These are phyloP conservation scores for Gasteruption jaculator DNA, from an alignment of 2,888 invertebrate genomes.

Conservation along the genomic window DNA sequence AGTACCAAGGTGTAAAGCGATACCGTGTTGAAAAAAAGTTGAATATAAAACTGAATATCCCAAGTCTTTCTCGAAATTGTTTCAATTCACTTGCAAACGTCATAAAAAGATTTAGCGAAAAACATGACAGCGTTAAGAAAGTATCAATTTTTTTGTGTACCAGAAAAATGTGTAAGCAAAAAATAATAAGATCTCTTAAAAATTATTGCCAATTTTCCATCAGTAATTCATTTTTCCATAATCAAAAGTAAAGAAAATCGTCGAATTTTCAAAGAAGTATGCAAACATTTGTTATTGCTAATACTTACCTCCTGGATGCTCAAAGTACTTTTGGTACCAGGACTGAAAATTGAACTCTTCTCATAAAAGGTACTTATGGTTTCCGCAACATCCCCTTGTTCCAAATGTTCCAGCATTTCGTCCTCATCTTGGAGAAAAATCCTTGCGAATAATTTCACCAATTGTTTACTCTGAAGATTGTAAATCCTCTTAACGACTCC, in stretches of 20 bases:
- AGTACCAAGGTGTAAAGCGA: no score
- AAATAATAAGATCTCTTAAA: no score
- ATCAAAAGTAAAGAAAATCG: constrained; percentile 3
- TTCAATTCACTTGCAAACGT: no score
- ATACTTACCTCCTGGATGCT: constrained; percentile 61
- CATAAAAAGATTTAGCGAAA: no score
- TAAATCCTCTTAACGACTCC: constrained; percentile 80
- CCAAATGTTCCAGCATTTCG: constrained; percentile 81
- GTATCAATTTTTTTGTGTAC: no score
- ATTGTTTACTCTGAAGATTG: constrained; percentile 87
- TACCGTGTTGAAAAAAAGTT: no score
- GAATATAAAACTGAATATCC: no score
- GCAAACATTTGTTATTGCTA: no score
- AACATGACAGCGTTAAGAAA: no score
- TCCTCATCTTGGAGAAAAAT: constrained; percentile 71
- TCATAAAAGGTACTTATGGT: constrained; percentile 77
- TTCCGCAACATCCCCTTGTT: constrained; percentile 86
- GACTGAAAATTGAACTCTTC: constrained; percentile 58
- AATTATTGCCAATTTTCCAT: no score
- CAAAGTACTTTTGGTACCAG: constrained; percentile 65
- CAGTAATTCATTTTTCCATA: background rate
- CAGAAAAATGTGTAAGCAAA: no score
- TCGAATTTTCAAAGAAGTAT: background rate
- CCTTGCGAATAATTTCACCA: constrained; percentile 82
- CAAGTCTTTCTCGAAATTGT: no score